These are phyloP conservation scores for Teinopalpus imperialis DNA, from an alignment of 2,888 invertebrate species.

Conservation along the genomic window DNA sequence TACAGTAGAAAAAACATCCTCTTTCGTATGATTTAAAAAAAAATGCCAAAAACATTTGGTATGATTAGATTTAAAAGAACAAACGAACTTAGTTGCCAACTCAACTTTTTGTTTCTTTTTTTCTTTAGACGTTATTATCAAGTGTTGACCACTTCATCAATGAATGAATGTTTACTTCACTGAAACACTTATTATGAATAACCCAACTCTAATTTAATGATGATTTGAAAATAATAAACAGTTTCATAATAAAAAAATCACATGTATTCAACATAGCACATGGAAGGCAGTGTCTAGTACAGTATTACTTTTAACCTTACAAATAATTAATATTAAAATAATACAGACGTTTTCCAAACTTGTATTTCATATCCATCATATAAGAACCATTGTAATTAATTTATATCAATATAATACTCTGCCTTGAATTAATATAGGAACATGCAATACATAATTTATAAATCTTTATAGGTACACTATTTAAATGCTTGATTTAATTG, in stretches of 20 bases:
- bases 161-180: no score
- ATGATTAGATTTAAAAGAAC: no score
- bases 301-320: constrained; percentile 13
- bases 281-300: constrained; percentile 36
- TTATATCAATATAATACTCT: constrained; percentile 33
- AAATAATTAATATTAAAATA: constrained; percentile 2
- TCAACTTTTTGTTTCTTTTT: no score
- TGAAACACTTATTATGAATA: no score
- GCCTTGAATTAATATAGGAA: constrained; percentile 34
- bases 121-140: no score
- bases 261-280: constrained; percentile 37
- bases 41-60: no score
- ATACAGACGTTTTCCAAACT: constrained; percentile 4
- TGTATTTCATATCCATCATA: neutral
- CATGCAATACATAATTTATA: constrained; percentile 30
- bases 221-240: neutral
- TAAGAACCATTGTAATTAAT: constrained; percentile 25
- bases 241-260: constrained; percentile 26
- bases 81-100: no score
- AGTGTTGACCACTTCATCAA: no score
- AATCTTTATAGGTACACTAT: constrained; percentile 27
- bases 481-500: constrained; percentile 54
- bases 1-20: no score
- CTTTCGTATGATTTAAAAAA: no score
- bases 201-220: no score